Evolutionary conservation across 1,140 invertebrate species (phyloP).

Genomic region (Anastrepha obliqua): DNA sequence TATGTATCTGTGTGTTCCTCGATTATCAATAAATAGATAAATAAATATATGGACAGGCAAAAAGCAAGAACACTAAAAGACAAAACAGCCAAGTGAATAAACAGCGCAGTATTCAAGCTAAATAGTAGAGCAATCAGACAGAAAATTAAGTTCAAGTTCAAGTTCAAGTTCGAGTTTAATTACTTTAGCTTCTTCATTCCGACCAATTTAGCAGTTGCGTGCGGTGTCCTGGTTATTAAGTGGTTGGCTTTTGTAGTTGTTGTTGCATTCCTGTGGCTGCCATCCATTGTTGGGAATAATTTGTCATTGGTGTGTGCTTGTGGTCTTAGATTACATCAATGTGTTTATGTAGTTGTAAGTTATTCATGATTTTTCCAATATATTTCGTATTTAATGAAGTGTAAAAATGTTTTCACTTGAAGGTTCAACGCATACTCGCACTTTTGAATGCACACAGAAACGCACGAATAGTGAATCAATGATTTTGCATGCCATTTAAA

Average conservation of each 20-base stretch:
- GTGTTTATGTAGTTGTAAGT: not conserved
- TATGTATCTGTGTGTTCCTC: too few relatives aligned
- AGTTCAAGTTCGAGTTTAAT: not conserved
- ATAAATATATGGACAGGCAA: too few relatives aligned
- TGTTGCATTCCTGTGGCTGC: not conserved
- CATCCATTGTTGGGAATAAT: not conserved
- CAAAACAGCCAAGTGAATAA: too few relatives aligned
- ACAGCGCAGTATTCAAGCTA: too few relatives aligned
- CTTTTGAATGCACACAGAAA: not conserved
- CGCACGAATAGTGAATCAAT: too few relatives aligned
- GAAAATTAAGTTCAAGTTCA: conserved; percentile 39
- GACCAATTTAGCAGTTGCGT: not conserved
- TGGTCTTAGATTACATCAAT: not conserved
- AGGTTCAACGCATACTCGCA: not conserved
- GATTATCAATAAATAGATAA: too few relatives aligned
- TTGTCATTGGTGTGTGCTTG: not conserved
- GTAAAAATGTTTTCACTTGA: conserved; percentile 19
- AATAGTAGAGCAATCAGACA: not conserved
- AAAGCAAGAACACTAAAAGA: too few relatives aligned
- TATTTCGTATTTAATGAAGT: conserved; percentile 22
- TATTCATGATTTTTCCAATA: not conserved
- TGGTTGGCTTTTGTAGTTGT: not conserved
- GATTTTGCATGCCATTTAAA: not conserved
- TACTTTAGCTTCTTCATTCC: conserved; percentile 31
- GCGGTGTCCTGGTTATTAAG: not conserved